Evolutionary conservation across 1,140 invertebrate species (phyloP), one percentile per base, ranked within the genome.

Genomic region (Acromyrmex heyeri): DNA sequence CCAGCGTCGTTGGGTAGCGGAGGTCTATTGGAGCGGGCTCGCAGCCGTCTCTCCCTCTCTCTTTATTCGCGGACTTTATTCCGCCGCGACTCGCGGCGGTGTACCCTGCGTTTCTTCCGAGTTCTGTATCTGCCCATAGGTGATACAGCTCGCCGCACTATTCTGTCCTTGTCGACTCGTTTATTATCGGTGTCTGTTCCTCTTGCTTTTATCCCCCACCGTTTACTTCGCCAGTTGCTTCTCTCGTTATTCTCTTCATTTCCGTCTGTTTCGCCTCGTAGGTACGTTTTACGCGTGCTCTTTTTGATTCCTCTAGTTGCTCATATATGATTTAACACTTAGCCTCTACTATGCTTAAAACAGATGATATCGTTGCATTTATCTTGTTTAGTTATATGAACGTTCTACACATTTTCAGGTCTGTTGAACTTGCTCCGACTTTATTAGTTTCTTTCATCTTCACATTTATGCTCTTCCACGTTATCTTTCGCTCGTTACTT

Each of bases 241-340:
- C 27, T 73, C 69, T 59, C 50, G 38, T 83, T 73, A 61, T 75
- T 59, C 57, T 67, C 62, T 67, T 38, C 77, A 30, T 79, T 57
- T 16, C 79, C 79, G 67, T 82, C 69, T 83, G 55, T 73, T 61
- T 81, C 76, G 76, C 76, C 21, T 50, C 44, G 24, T 38, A 16
- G 3, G 14, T 50, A 55, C 30, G 27, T 62, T 75, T 70, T 75
- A 69, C 70, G 87, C 83, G 69, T 70, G 83, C 69, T 86, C 87
- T 86, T 89, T 86, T 65, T 77, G 75, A 90, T 78, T 89, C 69
- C 86, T 90, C 81, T 73, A 79, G 89, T 59, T 73, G 85, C 64
- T 89, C 88, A 72, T 78, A 78, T 73, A 73, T 53, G 88, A 83
- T 85, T 81, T 50, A 69, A 86, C 55, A 50, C 57, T 89, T 82